A percentile compares a stretch with the other conserved stretches of the same genome.
phyloP scores from a whole-genome alignment of 2,888 invertebrate genomes.

The Rosalia funebris region DNA sequence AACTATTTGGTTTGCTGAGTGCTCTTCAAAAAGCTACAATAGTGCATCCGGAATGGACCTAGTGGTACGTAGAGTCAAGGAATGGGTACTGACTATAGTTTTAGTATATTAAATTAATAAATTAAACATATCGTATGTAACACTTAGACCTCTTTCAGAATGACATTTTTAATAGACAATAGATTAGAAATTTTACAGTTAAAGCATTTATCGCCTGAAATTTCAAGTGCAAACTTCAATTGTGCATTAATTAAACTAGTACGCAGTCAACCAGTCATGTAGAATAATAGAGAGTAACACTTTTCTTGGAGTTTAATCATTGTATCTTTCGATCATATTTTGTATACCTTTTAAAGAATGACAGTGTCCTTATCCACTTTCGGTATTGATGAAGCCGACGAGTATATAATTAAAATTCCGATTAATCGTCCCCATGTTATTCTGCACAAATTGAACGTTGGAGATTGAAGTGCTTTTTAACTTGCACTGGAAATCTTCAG shows the following conservation, averaged over 20 bases:
- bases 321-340: no score
- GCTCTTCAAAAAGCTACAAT: slow-evolving; percentile 34
- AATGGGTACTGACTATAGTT: slow-evolving; percentile 59
- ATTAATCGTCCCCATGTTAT: no score
- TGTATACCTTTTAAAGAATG: no score
- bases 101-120: slow-evolving; percentile 48
- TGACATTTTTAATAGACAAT: slow-evolving; percentile 3
- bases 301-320: no score
- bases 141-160: slow-evolving; percentile 18
- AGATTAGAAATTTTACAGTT: slow-evolving; percentile 17
- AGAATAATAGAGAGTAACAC: no score
- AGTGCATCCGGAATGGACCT: slow-evolving; percentile 53
- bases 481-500: slow-evolving; percentile 25
- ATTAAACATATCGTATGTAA: slow-evolving; percentile 16
- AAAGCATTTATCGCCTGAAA: not conserved
- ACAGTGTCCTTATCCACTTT: no score
- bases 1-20: slow-evolving; percentile 23
- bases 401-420: no score
- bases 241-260: no score
- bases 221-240: slow-evolving; percentile 12
- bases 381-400: no score
- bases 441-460: no score
- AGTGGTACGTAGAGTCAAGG: slow-evolving; percentile 54
- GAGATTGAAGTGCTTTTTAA: slow-evolving; percentile 1
- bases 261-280: no score